These are phyloP conservation scores for Drosophila algonquin DNA, from an alignment of 2,888 invertebrate genomes.

Conservation along the genomic window DNA sequence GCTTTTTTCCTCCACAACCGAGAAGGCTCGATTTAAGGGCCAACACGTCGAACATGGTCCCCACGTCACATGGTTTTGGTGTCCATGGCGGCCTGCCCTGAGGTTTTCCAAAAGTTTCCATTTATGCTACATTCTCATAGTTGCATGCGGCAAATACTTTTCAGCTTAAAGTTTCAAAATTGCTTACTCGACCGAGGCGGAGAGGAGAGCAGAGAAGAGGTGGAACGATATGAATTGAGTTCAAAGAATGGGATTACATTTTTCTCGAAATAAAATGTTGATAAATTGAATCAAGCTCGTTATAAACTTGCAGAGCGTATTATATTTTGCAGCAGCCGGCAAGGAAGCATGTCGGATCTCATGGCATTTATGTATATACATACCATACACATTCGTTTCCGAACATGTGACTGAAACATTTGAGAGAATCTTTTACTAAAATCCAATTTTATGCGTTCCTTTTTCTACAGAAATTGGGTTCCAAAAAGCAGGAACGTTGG, in stretches of 20 bases:
- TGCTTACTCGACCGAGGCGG: not conserved
- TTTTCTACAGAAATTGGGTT: not conserved
- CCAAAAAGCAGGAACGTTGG: too few species aligned
- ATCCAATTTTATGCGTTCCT: not conserved
- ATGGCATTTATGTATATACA: too few species aligned
- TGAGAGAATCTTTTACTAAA: not conserved
- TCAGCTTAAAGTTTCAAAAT: not conserved
- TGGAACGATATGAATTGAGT: not conserved
- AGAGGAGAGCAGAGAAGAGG: too few species aligned
- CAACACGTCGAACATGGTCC: constrained; percentile 37
- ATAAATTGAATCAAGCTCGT: not conserved
- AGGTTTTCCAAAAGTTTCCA: constrained; percentile 19
- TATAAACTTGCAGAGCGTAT: not conserved
- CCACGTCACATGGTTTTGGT: constrained; percentile 2
- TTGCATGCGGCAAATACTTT: constrained; percentile 19
- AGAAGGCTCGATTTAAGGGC: constrained; percentile 50
- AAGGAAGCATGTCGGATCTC: too few species aligned
- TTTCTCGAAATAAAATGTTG: not conserved
- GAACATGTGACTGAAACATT: not conserved
- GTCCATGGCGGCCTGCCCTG: constrained; percentile 23
- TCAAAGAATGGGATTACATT: not conserved
- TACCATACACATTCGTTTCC: too few species aligned
- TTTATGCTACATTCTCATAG: constrained; percentile 1
- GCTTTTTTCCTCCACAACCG: constrained; percentile 14
- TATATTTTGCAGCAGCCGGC: not conserved